These are phyloP conservation scores for Aphelenchoides besseyi DNA, from an alignment of 1,140 invertebrate genomes.

Conservation along the genomic window DNA sequence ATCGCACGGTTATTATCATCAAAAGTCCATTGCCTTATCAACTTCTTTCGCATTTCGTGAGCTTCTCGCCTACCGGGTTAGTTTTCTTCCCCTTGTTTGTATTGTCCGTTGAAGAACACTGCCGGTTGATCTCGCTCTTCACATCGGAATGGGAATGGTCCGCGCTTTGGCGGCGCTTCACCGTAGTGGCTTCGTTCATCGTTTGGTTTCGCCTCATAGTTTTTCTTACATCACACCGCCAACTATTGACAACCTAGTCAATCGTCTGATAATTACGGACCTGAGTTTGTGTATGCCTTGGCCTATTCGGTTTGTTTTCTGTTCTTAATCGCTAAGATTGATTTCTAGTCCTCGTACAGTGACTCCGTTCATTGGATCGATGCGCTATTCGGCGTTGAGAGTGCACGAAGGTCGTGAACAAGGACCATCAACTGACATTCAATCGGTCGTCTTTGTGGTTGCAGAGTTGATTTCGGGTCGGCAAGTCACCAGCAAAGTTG, in stretches of 20 bases:
- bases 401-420: constrained; percentile 32
- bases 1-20: constrained; percentile 29
- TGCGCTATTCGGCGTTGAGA: constrained; percentile 25
- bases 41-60: constrained; percentile 23
- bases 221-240: constrained; percentile 29
- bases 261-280: constrained; percentile 34
- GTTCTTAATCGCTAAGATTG: neutral
- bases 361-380: constrained; percentile 33
- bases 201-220: constrained; percentile 37
- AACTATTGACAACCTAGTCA: constrained; percentile 28
- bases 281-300: constrained; percentile 38
- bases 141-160: constrained; percentile 31
- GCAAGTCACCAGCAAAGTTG: too few relatives aligned
- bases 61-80: constrained; percentile 35
- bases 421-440: constrained; percentile 36
- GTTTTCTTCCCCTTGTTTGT: neutral
- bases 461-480: constrained; percentile 41
- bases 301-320: constrained; percentile 23
- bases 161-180: constrained; percentile 36
- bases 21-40: constrained; percentile 15
- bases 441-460: constrained; percentile 39
- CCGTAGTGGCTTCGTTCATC: constrained; percentile 35
- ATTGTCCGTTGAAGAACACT: constrained; percentile 1
- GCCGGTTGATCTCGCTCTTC: constrained; percentile 29
- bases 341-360: constrained; percentile 23